These are phyloP conservation scores for Aegotheles bennettii DNA, from an alignment of 2,113 vertebrate species.

Conservation along the genomic window DNA sequence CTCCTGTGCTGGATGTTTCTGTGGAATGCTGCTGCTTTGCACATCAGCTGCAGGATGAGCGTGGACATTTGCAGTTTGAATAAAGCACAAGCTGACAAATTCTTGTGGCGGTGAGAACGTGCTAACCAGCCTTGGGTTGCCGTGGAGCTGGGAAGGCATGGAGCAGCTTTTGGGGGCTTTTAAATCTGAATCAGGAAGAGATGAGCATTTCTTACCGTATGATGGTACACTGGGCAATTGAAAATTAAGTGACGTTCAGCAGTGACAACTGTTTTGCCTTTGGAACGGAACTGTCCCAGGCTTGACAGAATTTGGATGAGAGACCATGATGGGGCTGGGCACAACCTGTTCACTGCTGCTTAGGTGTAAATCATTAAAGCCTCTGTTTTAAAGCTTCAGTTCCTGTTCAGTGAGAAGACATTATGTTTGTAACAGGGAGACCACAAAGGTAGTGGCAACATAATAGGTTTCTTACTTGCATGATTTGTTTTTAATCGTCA, in stretches of 20 bases:
- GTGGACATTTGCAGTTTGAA: background rate
- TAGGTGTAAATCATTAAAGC: background rate
- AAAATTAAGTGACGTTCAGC: background rate
- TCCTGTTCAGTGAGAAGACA: background rate
- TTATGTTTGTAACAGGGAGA: background rate
- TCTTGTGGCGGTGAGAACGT: background rate
- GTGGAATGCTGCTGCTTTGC: background rate
- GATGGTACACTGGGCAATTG: background rate
- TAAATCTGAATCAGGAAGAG: background rate
- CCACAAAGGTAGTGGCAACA: background rate
- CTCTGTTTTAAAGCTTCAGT: background rate
- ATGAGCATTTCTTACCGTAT: background rate
- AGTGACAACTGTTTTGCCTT: background rate
- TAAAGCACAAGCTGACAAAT: background rate
- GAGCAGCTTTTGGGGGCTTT: background rate
- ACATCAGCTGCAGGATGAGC: background rate
- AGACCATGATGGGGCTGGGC: background rate
- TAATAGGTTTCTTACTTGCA: background rate
- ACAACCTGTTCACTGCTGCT: background rate
- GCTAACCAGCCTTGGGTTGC: background rate
- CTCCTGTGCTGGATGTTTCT: background rate
- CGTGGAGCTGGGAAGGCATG: background rate
- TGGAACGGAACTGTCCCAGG: background rate
- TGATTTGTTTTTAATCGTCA: background rate
- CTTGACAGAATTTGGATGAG: background rate